Evolutionary conservation across 2,113 vertebrate species (phyloP), one percentile per base, ranked within the genome.

Genomic region (Hymenochirus boettgeri): DNA sequence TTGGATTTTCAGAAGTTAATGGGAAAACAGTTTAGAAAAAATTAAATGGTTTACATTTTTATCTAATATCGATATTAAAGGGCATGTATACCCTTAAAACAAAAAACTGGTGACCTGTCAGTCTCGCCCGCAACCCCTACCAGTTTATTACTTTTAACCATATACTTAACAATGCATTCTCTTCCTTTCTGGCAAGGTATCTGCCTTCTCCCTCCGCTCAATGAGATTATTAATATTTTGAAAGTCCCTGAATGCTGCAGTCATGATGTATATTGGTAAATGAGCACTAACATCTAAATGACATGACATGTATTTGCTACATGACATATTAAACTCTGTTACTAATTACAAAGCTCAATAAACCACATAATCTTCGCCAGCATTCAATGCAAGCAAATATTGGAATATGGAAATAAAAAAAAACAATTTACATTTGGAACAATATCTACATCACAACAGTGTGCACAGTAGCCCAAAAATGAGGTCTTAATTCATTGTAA

Each of bases 341-440:
- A 50, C 58, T 67, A 67, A 67, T 67, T 67, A 67, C 64, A 67
- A 48, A 57, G 65, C 47, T 67, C 57, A 31, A 48, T 45, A 67
- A 67, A 55, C 24, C 39, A 60, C 56, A 60, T 67, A 67, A 67
- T 60, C 65, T 57, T 26, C 23, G 53, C 56, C 48, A 67, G 60
- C 56, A 60, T 25, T 50, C 46, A 53, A 67, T 53, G 56, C 55
- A 67, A 60, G 52, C 59, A 47, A 60, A 67, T 67, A 67, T 67
- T 67, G 53, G 55, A 57, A 53, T 60, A 53, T 67, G 56, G 65
- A 57, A 67, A 67, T 67, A 59, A 48, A 33, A 53, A 39, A 18
- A 42, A 59, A 59, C 52, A 3, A 57, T 57, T 57, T 29, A 35
- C 54, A 57, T 57, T n/a, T 21, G 54, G 18, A 57, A 11, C 54